Conservation (phyloP, 2,888 invertebrate genomes). For the Phorcus lineatus region DNA sequence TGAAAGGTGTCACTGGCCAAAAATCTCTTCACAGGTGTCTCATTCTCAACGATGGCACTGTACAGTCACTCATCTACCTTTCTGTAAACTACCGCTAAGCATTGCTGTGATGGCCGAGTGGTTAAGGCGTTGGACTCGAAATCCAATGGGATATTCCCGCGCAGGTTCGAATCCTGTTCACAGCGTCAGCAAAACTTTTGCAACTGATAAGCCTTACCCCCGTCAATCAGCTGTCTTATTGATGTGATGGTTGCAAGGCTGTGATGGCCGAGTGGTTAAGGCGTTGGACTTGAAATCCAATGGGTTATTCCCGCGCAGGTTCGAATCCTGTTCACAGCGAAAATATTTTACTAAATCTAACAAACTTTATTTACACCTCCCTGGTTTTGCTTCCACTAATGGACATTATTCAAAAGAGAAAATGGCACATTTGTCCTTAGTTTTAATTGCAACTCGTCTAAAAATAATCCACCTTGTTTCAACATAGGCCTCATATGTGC, state of each 20-base stretch:
- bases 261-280: slow-evolving; percentile 49
- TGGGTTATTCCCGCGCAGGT: slow-evolving; percentile 48
- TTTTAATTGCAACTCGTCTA: too few species aligned
- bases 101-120: slow-evolving; percentile 47
- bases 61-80: background rate
- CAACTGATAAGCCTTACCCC: background rate
- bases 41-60: too few species aligned
- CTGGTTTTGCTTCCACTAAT: too few species aligned
- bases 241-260: slow-evolving; percentile 1
- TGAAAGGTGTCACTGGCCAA: too few species aligned
- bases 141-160: slow-evolving; percentile 49
- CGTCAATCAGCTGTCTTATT: background rate
- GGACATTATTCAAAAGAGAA: too few species aligned
- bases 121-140: slow-evolving; percentile 50
- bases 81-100: background rate
- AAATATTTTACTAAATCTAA: background rate
- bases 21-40: too few species aligned
- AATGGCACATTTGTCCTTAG: too few species aligned
- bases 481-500: too few species aligned
- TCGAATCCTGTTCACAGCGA: slow-evolving; percentile 48
- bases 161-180: slow-evolving; percentile 41
- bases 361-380: background rate
- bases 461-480: too few species aligned
- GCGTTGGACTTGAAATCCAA: slow-evolving; percentile 51
- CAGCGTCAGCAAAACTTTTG: background rate